These are phyloP conservation scores for Volucella zonaria DNA, from an alignment of 2,888 invertebrate genomes.

Conservation along the genomic window DNA sequence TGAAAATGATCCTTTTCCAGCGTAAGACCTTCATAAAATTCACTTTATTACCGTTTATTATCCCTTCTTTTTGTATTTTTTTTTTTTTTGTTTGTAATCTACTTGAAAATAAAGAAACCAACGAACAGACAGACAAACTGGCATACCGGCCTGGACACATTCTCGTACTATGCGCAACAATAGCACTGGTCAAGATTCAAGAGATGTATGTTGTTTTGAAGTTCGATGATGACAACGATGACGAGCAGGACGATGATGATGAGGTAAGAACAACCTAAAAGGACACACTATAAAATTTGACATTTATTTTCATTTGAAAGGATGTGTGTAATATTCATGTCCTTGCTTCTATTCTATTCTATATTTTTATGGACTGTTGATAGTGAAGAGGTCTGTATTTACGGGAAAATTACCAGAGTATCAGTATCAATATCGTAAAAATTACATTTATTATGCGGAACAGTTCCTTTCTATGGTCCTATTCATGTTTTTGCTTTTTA, in stretches of 20 bases:
- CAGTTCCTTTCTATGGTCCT: slow-evolving; percentile 24
- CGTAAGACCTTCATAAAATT: slow-evolving; percentile 66
- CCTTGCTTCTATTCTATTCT: neutral
- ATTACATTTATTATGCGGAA: slow-evolving; percentile 68
- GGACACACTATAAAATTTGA: slow-evolving; percentile 60
- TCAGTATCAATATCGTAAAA: slow-evolving; percentile 68
- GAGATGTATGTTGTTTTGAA: slow-evolving; percentile 20
- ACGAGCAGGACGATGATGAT: slow-evolving; percentile 26
- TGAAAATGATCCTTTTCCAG: slow-evolving; percentile 67
- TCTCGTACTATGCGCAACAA: neutral
- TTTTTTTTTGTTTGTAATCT: slow-evolving; percentile 42
- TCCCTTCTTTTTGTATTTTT: slow-evolving; percentile 31
- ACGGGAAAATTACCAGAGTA: slow-evolving; percentile 60
- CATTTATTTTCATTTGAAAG: slow-evolving; percentile 59
- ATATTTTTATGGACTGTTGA: slow-evolving; percentile 58
- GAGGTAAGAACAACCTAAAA: slow-evolving; percentile 53
- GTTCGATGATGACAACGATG: neutral
- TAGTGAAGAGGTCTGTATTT: slow-evolving; percentile 47
- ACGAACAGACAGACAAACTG: neutral
- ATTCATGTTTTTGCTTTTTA: neutral
- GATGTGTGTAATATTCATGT: slow-evolving; percentile 11
- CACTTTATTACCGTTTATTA: slow-evolving; percentile 70
- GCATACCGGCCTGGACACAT: too few species aligned
- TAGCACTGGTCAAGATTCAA: slow-evolving; percentile 67
- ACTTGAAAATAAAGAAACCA: slow-evolving; percentile 38